Percentiles rank a stretch among this genome's conserved stretches.
Evolutionary conservation across 2,113 vertebrate species (phyloP).

Genomic region (Phainopepla nitens): DNA sequence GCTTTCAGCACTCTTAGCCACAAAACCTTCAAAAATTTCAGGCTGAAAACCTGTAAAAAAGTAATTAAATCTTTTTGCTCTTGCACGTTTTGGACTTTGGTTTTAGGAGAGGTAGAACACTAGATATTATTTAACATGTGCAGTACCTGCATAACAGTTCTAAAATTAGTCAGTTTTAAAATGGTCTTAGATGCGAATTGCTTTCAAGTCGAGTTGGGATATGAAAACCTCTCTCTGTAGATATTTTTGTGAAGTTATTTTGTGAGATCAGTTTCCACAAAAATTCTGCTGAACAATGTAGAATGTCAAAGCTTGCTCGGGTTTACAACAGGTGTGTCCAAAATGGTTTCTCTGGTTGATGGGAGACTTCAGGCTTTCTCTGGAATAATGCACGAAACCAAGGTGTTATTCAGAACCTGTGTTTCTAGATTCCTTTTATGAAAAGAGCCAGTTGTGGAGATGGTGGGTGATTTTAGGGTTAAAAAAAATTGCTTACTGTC

Average conservation of each 20-base stretch:
- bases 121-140: not conserved
- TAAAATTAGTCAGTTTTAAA: not conserved
- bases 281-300: not conserved
- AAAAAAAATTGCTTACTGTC: not conserved
- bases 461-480: not conserved
- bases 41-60: no score
- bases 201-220: not conserved
- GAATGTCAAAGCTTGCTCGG: not conserved
- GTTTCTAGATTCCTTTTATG: not conserved
- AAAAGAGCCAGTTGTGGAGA: not conserved
- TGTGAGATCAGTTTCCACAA: not conserved
- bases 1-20: not conserved
- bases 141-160: not conserved
- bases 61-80: not conserved
- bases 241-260: not conserved
- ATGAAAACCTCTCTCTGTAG: not conserved
- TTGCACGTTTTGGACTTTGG: not conserved
- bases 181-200: not conserved
- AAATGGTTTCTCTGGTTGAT: not conserved
- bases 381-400: not conserved
- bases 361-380: not conserved
- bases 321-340: not conserved
- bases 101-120: not conserved
- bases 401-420: not conserved
- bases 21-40: not conserved